phyloP scores from a whole-genome alignment of 2,113 vertebrate species.

The Callospermophilus lateralis region DNA sequence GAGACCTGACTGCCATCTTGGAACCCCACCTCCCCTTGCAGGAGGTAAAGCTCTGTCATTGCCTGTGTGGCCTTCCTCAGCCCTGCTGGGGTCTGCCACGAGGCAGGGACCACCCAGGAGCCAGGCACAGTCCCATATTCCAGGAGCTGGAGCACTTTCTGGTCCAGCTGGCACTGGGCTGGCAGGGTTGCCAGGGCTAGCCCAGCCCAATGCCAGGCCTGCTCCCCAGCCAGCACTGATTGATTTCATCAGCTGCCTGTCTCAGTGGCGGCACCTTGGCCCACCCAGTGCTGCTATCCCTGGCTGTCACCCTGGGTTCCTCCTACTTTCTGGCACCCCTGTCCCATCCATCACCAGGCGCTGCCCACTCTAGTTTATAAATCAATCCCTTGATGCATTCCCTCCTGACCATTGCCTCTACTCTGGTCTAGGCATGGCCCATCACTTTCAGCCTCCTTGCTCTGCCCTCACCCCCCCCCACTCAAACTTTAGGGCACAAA shows the following conservation, averaged over 20 bases:
- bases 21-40: not conserved
- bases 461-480: not conserved
- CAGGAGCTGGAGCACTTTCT: not conserved
- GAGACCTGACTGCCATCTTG: not conserved
- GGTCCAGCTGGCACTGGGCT: not conserved
- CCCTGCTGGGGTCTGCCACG: not conserved
- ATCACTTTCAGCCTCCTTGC: not conserved
- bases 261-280: not conserved
- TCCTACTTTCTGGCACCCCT: not conserved
- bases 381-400: not conserved
- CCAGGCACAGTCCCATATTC: not conserved
- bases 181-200: not conserved
- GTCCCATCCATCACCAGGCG: not conserved
- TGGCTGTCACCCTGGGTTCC: not conserved
- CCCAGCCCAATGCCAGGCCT: conserved; percentile 27
- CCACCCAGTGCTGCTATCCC: not conserved
- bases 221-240: not conserved
- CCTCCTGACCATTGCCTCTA: not conserved
- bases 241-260: not conserved
- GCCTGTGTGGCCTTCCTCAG: not conserved
- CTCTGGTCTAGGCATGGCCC: accelerated
- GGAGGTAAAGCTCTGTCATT: not conserved
- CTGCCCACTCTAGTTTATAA: not conserved
- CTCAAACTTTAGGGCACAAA: not conserved
- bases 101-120: not conserved